Evolutionary conservation across 1,140 invertebrate genomes (phyloP).

Genomic region (Pollicipes pollicipes): DNA sequence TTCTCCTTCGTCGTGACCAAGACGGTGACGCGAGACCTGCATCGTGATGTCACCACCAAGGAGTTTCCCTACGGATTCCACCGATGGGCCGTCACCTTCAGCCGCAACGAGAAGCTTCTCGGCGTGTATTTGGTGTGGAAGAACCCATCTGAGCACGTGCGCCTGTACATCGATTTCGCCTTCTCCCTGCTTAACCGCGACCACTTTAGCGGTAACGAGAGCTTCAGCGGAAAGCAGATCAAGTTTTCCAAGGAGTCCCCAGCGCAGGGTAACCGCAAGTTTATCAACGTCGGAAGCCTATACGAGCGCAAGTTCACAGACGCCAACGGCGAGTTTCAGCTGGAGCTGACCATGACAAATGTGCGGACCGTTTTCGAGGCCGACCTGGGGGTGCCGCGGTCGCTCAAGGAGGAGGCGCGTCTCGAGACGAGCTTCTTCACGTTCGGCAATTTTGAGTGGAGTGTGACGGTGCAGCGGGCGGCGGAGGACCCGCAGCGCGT

Average conservation of each 20-base stretch:
- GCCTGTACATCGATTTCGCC: conserved; percentile 62
- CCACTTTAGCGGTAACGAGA: conserved; percentile 67
- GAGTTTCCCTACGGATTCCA: conserved; percentile 71
- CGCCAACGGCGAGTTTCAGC: conserved; percentile 61
- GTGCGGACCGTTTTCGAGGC: conserved; percentile 56
- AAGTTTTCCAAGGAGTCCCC: conserved; percentile 57
- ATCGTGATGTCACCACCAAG: conserved; percentile 62
- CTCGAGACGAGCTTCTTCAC: conserved; percentile 51
- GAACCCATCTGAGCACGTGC: conserved; percentile 48
- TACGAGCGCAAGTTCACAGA: conserved; percentile 57
- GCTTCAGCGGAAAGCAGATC: conserved; percentile 56
- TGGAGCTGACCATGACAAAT: conserved; percentile 59
- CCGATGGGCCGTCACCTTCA: conserved; percentile 70
- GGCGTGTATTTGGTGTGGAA: conserved; percentile 62
- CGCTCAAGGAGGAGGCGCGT: conserved; percentile 26
- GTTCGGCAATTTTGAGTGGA: conserved; percentile 71
- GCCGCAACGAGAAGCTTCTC: conserved; percentile 53
- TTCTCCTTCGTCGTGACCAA: conserved; percentile 67
- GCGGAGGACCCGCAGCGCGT: conserved; percentile 33
- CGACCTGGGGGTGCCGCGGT: conserved; percentile 40
- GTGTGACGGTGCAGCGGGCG: conserved; percentile 33
- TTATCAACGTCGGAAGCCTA: conserved; percentile 58
- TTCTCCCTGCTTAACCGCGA: conserved; percentile 68
- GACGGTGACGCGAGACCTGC: conserved; percentile 54
- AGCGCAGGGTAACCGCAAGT: conserved; percentile 57